phyloP scores from a whole-genome alignment of 2,113 vertebrate species.

The Oxyura jamaicensis region DNA sequence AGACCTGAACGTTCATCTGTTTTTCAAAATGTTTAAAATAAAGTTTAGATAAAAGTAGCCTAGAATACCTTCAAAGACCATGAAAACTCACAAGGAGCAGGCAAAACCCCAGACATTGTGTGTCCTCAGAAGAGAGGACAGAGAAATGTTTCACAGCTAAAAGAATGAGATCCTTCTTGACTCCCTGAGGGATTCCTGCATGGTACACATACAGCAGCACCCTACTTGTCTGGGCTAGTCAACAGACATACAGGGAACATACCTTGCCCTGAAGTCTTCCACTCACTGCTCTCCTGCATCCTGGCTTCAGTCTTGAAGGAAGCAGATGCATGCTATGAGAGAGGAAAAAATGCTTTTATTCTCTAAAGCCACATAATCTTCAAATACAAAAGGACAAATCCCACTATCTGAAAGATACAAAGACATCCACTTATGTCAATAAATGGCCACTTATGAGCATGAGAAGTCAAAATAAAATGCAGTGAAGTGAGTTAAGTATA shows the following conservation, averaged over 20 bases:
- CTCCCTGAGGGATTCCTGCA: background rate
- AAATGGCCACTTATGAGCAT: background rate
- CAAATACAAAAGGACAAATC: background rate
- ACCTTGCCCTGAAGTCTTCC: background rate
- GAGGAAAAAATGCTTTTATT: background rate
- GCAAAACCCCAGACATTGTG: background rate
- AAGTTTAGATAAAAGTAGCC: fast-evolving
- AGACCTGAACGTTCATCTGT: background rate
- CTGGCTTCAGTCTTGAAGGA: background rate
- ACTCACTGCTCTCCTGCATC: background rate
- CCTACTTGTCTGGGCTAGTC: fast-evolving
- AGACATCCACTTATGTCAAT: background rate
- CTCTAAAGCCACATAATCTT: background rate
- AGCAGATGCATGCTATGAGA: fast-evolving
- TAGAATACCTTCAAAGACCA: fast-evolving
- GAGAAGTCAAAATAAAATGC: background rate
- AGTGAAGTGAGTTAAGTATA: background rate
- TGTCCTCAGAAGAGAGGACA: background rate
- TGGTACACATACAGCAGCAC: fast-evolving
- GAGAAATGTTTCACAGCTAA: background rate
- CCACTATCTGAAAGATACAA: background rate
- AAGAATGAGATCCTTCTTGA: background rate
- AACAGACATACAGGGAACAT: fast-evolving
- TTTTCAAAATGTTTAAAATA: background rate
- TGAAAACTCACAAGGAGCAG: background rate